Evolutionary conservation across 1,140 invertebrate species (phyloP).

Genomic region (Drosophila micromelanica): DNA sequence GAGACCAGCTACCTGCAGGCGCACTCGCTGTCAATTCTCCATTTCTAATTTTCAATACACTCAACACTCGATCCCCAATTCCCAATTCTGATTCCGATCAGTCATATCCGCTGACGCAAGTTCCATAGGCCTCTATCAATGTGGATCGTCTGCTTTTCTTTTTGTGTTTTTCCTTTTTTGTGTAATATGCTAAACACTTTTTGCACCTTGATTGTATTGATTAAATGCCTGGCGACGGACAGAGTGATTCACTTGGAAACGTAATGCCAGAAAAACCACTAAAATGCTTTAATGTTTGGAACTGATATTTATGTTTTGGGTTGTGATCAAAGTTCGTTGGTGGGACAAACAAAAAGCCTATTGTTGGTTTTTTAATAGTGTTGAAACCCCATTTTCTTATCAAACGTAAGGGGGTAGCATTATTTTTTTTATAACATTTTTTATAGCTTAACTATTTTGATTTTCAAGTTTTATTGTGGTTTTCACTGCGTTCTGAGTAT

Average conservation of each 20-base stretch:
- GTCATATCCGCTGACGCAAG: slow-evolving; percentile 74
- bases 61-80: slow-evolving; percentile 19
- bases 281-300: background rate
- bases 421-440: no score
- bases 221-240: slow-evolving; percentile 9
- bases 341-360: background rate
- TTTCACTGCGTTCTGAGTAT: no score
- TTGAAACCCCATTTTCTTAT: background rate
- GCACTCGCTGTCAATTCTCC: slow-evolving; percentile 55
- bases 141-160: background rate
- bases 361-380: background rate
- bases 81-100: slow-evolving; percentile 41
- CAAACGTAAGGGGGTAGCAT: slow-evolving; percentile 3
- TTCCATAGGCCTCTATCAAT: background rate
- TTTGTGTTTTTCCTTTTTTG: background rate
- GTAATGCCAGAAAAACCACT: background rate
- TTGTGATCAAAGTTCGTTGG: background rate
- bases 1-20: slow-evolving; percentile 61
- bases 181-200: slow-evolving; percentile 10
- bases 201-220: slow-evolving; percentile 26
- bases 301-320: slow-evolving; percentile 13
- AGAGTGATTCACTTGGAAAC: slow-evolving; percentile 21
- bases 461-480: no score
- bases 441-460: background rate
- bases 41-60: slow-evolving; percentile 33